These are phyloP conservation scores for Leptatherina wallacei DNA, from an alignment of 2,797 vertebrate species.

Conservation along the genomic window DNA sequence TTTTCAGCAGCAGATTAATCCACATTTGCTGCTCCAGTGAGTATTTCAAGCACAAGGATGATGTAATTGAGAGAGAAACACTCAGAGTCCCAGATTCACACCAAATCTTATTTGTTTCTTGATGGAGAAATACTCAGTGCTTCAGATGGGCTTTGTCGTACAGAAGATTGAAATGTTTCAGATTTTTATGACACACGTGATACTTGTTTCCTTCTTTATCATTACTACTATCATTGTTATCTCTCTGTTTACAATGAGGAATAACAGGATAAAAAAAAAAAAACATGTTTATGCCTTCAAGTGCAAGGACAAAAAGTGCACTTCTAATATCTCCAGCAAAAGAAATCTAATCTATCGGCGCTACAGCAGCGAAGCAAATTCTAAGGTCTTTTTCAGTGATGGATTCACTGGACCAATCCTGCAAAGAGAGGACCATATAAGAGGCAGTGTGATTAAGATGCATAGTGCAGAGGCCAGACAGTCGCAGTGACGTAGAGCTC, in stretches of 20 bases:
- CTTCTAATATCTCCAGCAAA: neutral
- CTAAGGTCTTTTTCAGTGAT: neutral
- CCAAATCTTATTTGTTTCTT: neutral
- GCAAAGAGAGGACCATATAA: neutral
- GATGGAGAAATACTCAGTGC: neutral
- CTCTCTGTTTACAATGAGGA: neutral
- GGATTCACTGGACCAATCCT: slow-evolving; percentile 7
- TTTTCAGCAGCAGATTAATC: slow-evolving; percentile 27
- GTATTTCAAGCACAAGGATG: slow-evolving; percentile 1
- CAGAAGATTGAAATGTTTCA: neutral
- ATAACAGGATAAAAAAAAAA: neutral
- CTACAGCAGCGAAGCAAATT: neutral
- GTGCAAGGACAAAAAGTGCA: neutral
- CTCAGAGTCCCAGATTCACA: neutral
- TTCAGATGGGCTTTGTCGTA: neutral
- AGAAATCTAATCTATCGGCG: neutral
- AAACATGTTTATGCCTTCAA: neutral
- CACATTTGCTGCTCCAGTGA: neutral
- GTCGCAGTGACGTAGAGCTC: slow-evolving; percentile 58
- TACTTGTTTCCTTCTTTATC: neutral
- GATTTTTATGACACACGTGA: neutral
- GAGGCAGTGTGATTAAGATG: slow-evolving; percentile 60
- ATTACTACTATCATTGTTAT: neutral
- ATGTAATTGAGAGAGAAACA: slow-evolving; percentile 7
- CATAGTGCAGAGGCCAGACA: slow-evolving; percentile 61